These are phyloP conservation scores for Acleris sparsana DNA, from an alignment of 2,888 invertebrate species.

Conservation along the genomic window DNA sequence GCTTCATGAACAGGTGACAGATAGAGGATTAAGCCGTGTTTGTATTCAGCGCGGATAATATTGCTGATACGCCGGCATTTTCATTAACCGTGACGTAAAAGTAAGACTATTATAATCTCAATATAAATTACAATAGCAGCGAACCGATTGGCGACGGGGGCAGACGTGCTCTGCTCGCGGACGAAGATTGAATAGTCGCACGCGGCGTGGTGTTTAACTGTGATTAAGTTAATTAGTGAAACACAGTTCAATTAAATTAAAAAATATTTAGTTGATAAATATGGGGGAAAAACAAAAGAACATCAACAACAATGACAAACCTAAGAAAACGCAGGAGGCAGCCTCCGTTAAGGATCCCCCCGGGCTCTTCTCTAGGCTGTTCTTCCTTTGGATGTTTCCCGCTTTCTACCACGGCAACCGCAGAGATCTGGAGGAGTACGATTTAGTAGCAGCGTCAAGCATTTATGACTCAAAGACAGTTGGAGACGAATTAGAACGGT, in stretches of 20 bases:
- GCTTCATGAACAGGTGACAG: background rate
- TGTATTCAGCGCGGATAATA: conserved; percentile 1
- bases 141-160: conserved; percentile 1
- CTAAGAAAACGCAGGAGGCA: conserved; percentile 40
- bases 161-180: conserved; percentile 13
- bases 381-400: conserved; percentile 90
- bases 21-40: background rate
- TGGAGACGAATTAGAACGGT: conserved; percentile 87
- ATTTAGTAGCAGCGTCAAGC: conserved; percentile 88
- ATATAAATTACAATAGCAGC: background rate
- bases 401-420: conserved; percentile 89
- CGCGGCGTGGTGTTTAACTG: background rate
- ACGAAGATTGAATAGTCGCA: conserved; percentile 4
- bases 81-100: conserved; percentile 18
- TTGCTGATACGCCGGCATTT: conserved; percentile 19
- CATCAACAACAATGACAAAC: conserved; percentile 39
- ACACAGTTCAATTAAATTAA: background rate
- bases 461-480: conserved; percentile 87
- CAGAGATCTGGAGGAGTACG: conserved; percentile 88
- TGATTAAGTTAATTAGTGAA: conserved; percentile 12
- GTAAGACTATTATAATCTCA: conserved; percentile 1
- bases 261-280: conserved; percentile 26
- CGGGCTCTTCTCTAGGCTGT: conserved; percentile 82
- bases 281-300: conserved; percentile 41
- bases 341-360: conserved; percentile 57